Percentiles rank a stretch among this genome's conserved stretches.
Evolutionary conservation across 2,113 vertebrate species (phyloP).

Genomic region (Bujurquina vittata): DNA sequence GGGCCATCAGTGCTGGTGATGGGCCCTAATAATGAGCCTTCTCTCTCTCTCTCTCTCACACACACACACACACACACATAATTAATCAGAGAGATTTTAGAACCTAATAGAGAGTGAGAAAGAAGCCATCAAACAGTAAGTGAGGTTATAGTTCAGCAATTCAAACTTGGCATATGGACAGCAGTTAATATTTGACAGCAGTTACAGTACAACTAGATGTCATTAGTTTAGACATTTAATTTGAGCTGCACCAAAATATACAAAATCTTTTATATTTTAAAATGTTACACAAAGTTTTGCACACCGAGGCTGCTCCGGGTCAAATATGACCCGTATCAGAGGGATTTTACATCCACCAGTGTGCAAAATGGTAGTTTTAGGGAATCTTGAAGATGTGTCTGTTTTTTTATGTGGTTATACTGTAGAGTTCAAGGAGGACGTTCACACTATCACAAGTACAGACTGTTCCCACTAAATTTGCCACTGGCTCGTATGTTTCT

Average conservation of each 20-base stretch:
- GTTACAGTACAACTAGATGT: no score
- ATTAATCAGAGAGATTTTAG: not conserved
- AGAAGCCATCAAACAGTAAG: not conserved
- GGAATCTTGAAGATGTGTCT: not conserved
- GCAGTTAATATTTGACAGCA: not conserved
- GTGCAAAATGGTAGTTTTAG: not conserved
- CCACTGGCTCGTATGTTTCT: no score
- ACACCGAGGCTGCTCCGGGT: no score
- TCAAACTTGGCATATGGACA: no score
- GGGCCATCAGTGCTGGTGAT: constrained; percentile 48
- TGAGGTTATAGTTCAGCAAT: not conserved
- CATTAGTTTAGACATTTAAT: no score
- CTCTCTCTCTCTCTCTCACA: no score
- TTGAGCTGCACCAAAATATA: not conserved
- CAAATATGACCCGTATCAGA: not conserved
- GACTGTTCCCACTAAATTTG: not conserved
- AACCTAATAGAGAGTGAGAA: not conserved
- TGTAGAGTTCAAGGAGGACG: not conserved
- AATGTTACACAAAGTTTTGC: no score
- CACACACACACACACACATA: not conserved
- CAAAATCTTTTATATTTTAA: not conserved
- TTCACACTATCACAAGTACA: not conserved
- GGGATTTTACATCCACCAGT: not conserved
- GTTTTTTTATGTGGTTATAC: not conserved
- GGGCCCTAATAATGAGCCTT: constrained; percentile 66